Percentiles rank a stretch among this genome's conserved stretches.
Evolutionary conservation across 2,888 invertebrate genomes (phyloP).

Genomic region (Sisyra nigra): DNA sequence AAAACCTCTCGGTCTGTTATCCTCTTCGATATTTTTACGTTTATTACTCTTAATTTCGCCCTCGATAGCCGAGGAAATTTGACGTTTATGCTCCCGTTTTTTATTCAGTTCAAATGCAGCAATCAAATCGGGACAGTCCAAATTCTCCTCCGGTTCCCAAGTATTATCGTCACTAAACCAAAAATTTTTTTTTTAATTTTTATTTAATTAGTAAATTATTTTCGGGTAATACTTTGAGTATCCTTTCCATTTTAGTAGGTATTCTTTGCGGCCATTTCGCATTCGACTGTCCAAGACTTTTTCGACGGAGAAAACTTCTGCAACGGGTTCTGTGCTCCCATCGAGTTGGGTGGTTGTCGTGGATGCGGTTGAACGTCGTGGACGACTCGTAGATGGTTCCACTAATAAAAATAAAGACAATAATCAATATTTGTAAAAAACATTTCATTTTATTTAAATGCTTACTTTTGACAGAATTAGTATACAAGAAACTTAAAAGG

Average conservation of each 20-base stretch:
- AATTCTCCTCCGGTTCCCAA: conserved; percentile 70
- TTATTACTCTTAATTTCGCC: conserved; percentile 19
- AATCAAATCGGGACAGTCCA: conserved; percentile 59
- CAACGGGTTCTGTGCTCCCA: conserved; percentile 13
- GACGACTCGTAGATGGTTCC: no score
- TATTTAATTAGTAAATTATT: background rate
- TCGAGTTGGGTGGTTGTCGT: no score
- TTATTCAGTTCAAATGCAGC: conserved; percentile 7
- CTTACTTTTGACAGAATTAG: no score
- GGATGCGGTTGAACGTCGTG: no score
- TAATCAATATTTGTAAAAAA: no score
- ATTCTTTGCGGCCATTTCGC: conserved; percentile 52
- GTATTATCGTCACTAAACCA: conserved; percentile 37
- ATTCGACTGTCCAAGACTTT: conserved; percentile 53
- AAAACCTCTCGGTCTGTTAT: conserved; percentile 47
- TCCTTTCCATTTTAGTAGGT: conserved; percentile 48
- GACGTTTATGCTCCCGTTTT: background rate
- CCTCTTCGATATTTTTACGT: conserved; percentile 25
- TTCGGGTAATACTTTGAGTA: conserved; percentile 35
- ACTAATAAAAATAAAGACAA: no score
- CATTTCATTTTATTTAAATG: no score
- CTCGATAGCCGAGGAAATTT: background rate
- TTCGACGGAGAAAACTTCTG: conserved; percentile 59
- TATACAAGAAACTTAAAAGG: no score
- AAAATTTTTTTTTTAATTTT: background rate